Evolutionary conservation across 2,888 invertebrate species (phyloP), one percentile per base, ranked within the genome.

Genomic region (Melikaiella ostensackeni): DNA sequence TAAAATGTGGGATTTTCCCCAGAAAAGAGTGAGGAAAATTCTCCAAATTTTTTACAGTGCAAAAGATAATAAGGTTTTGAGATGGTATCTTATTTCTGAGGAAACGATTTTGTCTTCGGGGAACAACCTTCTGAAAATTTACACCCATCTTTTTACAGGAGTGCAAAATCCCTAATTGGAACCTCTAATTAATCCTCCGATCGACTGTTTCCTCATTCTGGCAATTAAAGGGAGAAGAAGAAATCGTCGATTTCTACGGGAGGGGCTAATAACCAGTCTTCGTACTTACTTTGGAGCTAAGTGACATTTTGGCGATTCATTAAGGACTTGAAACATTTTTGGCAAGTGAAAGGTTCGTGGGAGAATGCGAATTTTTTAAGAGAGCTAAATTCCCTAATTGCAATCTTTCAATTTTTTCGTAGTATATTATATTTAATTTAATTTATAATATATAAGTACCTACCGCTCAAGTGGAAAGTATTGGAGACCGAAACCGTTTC

Each of bases 191-290:
- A 70, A 70, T 70, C 50, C 70, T n/a, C 33, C 33, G 50, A 50
- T 70, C 50, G 70, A 30, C 30, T 70, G 50, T 70, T 70, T 70
- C 70, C 70, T 70, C 70, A 70, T 70, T 70, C 70, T 30, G 33
- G 30, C 66, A 46, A 2, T 66, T 64, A 38, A 64, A 64, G 42
- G 42, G 24, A 64, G 24, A 64, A 64, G 19, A 46, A 50, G 50
- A 70, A 70, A 64, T 46, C 9, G 46, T 70, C 30, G 66, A 70
- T 70, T 70, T 50, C 50, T 70, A 50, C 50, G 42, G 42, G 42
- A 66, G 38, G 66, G 13, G 66, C 42, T 66, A 66, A 66, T 66
- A 66, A 42, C 19, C 46, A 46, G 50, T 2, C 57, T 57, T 70
- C 66, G n/a, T 70, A 46, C 66, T 70, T 70, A 50, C 30, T 70